These are phyloP conservation scores for Lymantria dispar DNA, from an alignment of 2,888 invertebrate genomes.

Conservation along the genomic window DNA sequence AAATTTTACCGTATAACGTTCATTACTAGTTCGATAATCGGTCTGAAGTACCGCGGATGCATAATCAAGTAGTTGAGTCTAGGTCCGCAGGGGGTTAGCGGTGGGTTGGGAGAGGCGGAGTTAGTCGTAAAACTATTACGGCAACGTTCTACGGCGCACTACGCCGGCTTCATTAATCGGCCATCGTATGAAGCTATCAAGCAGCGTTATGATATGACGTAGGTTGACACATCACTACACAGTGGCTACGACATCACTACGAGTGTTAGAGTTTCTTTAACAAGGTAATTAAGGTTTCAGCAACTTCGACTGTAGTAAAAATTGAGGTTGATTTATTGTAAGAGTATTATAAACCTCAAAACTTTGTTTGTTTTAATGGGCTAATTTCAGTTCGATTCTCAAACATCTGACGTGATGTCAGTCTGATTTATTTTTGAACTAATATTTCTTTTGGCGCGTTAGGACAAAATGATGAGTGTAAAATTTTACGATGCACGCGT, in stretches of 20 bases:
- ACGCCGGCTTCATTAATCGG: constrained; percentile 78
- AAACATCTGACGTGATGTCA: too few species aligned
- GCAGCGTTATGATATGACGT: constrained; percentile 67
- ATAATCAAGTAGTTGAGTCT: constrained; percentile 75
- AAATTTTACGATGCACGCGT: too few species aligned
- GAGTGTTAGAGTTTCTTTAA: constrained; percentile 6
- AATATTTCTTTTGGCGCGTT: too few species aligned
- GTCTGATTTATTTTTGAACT: too few species aligned
- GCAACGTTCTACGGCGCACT: constrained; percentile 70
- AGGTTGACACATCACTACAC: constrained; percentile 54
- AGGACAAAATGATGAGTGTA: too few species aligned
- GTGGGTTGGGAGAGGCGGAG: constrained; percentile 34
- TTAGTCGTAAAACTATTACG: constrained; percentile 79
- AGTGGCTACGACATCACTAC: constrained; percentile 26
- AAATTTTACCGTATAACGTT: constrained; percentile 51
- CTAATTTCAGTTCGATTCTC: too few species aligned
- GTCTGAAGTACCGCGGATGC: constrained; percentile 72
- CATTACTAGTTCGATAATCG: constrained; percentile 80
- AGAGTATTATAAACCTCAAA: too few species aligned
- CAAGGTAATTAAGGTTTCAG: not conserved
- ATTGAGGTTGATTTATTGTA: too few species aligned
- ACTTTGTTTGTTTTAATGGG: too few species aligned
- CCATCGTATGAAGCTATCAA: constrained; percentile 76
- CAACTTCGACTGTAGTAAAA: too few species aligned
- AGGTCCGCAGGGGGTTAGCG: constrained; percentile 44